Percentiles rank a stretch among this genome's conserved stretches.
These are phyloP conservation scores for Diplodus sargus DNA, from an alignment of 2,797 vertebrate species.

Conservation along the genomic window DNA sequence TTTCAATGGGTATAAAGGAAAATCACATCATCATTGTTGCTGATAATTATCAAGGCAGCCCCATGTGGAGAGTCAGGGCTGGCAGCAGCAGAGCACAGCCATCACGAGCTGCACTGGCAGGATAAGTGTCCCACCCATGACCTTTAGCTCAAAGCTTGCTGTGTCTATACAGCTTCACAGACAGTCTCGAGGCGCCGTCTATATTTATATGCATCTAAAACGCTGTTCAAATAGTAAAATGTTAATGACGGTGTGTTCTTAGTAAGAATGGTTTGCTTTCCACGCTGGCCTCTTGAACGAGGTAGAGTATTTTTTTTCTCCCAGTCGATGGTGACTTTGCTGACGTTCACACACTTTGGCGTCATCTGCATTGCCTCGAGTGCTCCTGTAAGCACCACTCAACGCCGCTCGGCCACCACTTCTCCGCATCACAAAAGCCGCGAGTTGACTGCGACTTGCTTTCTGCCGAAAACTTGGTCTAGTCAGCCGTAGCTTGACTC, in stretches of 20 bases:
- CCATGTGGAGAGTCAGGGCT: no score
- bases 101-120: no score
- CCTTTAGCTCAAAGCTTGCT: no score
- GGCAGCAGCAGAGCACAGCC: no score
- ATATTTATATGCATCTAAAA: not conserved
- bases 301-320: not conserved
- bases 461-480: constrained; percentile 29
- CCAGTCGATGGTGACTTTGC: not conserved
- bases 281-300: not conserved
- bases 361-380: not conserved
- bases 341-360: constrained; percentile 13
- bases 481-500: constrained; percentile 5
- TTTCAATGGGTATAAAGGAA: no score
- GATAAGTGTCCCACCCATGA: no score
- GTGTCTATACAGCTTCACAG: not conserved
- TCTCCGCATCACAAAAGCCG: not conserved
- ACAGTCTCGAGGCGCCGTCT: no score
- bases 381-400: not conserved
- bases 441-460: constrained; percentile 28
- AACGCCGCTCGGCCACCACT: not conserved
- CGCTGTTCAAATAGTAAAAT: not conserved
- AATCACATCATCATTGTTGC: no score
- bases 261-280: not conserved
- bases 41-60: no score
- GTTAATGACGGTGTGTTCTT: not conserved